Conservation (phyloP, 2,888 invertebrate genomes). For the Nomada fucata region DNA sequence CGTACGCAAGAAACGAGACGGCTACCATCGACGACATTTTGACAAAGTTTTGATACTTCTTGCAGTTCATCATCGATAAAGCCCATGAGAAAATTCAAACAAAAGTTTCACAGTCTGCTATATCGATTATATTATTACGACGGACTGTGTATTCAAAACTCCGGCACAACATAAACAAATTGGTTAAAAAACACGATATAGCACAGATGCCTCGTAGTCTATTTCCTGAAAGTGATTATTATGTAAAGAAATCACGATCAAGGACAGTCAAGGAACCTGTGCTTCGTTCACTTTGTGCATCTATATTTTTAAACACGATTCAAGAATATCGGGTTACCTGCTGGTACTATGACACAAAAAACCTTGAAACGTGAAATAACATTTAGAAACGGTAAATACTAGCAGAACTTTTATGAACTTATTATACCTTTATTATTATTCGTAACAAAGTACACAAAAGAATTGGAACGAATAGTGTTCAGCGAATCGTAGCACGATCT, state of each 20-base stretch:
- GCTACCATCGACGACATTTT: conserved; percentile 87
- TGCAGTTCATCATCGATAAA: conserved; percentile 88
- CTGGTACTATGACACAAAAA: neutral
- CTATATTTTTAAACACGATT: neutral
- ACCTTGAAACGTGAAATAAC: neutral
- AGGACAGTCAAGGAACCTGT: conserved; percentile 51
- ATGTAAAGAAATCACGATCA: conserved; percentile 45
- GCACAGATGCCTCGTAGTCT: conserved; percentile 1
- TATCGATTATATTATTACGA: conserved; percentile 12
- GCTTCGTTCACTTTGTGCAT: no score
- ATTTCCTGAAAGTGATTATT: conserved; percentile 33
- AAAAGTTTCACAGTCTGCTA: conserved; percentile 19
- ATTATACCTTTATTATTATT: neutral
- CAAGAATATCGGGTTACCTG: neutral
- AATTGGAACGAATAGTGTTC: neutral
- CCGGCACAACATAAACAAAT: conserved; percentile 47
- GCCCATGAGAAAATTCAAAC: conserved; percentile 84
- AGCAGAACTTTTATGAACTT: neutral
- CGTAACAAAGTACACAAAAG: neutral
- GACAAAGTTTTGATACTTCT: conserved; percentile 88
- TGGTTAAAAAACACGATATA: neutral
- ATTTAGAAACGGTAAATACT: neutral
- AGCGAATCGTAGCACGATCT: neutral
- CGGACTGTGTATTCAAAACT: neutral
- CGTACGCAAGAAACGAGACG: conserved; percentile 88